Base-by-base conservation (phyloP, 2,888 invertebrate species). In the Tipula lateralis region DNA sequence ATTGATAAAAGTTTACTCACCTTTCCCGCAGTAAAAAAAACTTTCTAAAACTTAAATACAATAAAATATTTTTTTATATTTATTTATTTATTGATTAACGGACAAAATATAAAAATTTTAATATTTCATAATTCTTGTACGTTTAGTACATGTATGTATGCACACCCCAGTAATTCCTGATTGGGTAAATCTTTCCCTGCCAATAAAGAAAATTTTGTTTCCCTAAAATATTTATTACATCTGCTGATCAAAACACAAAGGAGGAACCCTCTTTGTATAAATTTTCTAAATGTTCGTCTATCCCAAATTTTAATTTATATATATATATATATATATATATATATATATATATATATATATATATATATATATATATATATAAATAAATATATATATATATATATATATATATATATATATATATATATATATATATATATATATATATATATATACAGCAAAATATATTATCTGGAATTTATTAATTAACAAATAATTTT, bases 381-480 rank as follows among this genome's bases (percentile, higher is more conserved):
- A 44, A n/a, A 44, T 16, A 12, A 19, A 66, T 9, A 6, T 7
- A 66, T 24, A 66, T 39, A 66, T 66, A 66, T 66, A 24, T 24
- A 7, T 66, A 24, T 66, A 7, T 50, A 5, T 50, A 50, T 44
- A 1, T 24, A 50, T 13, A 50, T 50, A 66, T 12, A 66, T 44
- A 19, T 44, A 44, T 66, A 24, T 24, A 7, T 66, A 24, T 66
- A 7, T 50, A 5, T 50, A 50, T 44, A 1, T 24, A 50, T 13
- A 50, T 50, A 66, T 12, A 66, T 44, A 19, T 44, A 44, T 44
- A 44, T 16, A 44, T 16, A 12, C 66, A 66, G 12, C 19, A 19
- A 66, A 66, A 66, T 39, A 66, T 66, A 66, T 66, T 66, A 66
- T 66, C 66, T 66, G 66, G 66, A 66, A 66, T 66, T 66, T 66